Evolutionary conservation across 2,888 invertebrate species (phyloP), one percentile per base, ranked within the genome.

Genomic region (Crioceris asparagi): DNA sequence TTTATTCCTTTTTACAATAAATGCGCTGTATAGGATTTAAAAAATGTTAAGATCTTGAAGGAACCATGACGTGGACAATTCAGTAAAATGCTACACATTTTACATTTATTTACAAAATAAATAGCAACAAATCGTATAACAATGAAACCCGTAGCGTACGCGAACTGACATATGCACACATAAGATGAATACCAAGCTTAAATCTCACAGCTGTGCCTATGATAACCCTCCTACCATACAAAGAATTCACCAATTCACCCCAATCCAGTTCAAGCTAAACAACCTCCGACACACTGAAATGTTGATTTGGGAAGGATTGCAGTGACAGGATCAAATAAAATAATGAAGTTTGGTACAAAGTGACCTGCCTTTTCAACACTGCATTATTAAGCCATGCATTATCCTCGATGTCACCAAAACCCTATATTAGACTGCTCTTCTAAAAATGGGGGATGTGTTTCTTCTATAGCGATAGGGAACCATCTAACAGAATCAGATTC

Each of bases 311-410:
- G 44, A 54, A 44, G 43, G 44, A 40, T 52, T 45, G 47, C 53
- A 53, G 49, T 58, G 59, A 61, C 59, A 54, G 60, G 60, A 59
- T 56, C 58, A 59, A 60, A 62, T 63, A 59, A 56, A 61, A 64
- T 64, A 63, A 64, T 64, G 62, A 60, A 64, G 57, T 62, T 60
- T 58, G 56, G 61, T 62, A 62, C 60, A 62, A 61, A 63, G 60
- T 64, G 64, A 64, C 63, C 64, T 65, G 65, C 64, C 65, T 65
- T 65, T 65, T 65, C 63, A 64, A 63, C 64, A 62, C 61, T 61
- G 59, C 52, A 64, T 64, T 64, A 65, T 65, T 64, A 62, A 62
- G 62, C 62, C 59, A 57, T 63, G 60, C 62, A 63, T 64, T 63
- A 64, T 63, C 60, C 61, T 48, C 41, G 52, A 57, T 58, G 61